Evolutionary conservation across 2,797 vertebrate species (phyloP).

Genomic region (Poeciliopsis turneri): DNA sequence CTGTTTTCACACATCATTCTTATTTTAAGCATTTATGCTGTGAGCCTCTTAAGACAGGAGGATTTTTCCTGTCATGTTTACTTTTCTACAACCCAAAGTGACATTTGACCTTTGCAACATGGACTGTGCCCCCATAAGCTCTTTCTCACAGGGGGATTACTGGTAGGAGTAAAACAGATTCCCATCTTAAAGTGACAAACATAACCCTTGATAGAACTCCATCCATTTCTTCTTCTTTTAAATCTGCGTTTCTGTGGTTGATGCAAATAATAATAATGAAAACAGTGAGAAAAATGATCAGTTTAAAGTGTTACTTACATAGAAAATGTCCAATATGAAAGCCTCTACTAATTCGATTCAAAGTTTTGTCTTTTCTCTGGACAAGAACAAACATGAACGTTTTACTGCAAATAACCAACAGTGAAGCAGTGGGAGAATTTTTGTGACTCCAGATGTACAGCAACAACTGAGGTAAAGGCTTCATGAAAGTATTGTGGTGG

Average conservation of each 20-base stretch:
- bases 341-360: not conserved
- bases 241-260: not conserved
- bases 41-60: slow-evolving; percentile 59
- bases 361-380: not conserved
- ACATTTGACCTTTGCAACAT: slow-evolving; percentile 74
- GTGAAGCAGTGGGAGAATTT: not conserved
- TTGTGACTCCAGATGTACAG: slow-evolving; percentile 29
- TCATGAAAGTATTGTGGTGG: not conserved
- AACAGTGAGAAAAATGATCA: slow-evolving; percentile 6
- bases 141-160: slow-evolving; percentile 73
- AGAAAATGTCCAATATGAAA: not conserved
- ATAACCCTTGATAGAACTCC: not conserved
- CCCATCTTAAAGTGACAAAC: slow-evolving; percentile 75
- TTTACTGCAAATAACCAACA: slow-evolving; percentile 12
- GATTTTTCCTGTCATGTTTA: slow-evolving; percentile 71
- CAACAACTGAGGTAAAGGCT: not conserved
- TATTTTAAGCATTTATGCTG: slow-evolving; percentile 65
- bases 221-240: not conserved
- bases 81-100: slow-evolving; percentile 60
- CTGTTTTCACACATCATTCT: slow-evolving; percentile 53
- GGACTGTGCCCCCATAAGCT: slow-evolving; percentile 55
- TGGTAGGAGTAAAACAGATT: slow-evolving; percentile 57
- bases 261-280: not conserved
- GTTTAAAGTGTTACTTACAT: not conserved
- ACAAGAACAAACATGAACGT: slow-evolving; percentile 6